Conservation (phyloP, 1,140 invertebrate species). For the Contarinia nasturtii region DNA sequence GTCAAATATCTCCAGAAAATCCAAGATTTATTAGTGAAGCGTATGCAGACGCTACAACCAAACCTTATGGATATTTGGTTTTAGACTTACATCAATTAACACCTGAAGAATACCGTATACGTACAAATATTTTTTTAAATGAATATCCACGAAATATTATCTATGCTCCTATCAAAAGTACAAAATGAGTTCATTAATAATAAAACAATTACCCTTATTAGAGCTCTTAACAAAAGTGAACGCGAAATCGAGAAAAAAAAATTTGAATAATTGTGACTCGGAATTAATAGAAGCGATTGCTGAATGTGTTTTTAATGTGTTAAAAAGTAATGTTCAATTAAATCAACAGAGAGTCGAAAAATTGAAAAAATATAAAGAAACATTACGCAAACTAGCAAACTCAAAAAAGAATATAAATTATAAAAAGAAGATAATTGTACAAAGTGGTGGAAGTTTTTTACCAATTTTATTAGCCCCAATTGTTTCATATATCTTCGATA, state of each 20-base stretch:
- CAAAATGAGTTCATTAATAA: no score
- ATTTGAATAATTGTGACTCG: not conserved
- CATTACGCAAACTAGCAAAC: not conserved
- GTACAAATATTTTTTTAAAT: not conserved
- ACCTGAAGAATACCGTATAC: not conserved
- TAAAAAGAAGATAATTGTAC: constrained; percentile 3
- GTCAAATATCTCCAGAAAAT: not conserved
- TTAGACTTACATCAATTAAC: not conserved
- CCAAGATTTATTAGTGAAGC: not conserved
- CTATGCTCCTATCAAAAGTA: not conserved
- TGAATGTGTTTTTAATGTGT: not conserved
- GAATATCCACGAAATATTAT: not conserved
- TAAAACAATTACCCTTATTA: not conserved
- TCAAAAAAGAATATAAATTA: not conserved
- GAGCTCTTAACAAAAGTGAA: not conserved
- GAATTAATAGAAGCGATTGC: not conserved
- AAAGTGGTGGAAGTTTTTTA: constrained; percentile 4
- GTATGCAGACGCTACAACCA: not conserved
- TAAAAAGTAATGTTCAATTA: constrained; percentile 1
- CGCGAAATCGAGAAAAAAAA: not conserved
- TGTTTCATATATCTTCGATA: no score
- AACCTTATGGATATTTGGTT: not conserved
- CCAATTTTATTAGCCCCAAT: constrained; percentile 2
- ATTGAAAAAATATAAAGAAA: not conserved
- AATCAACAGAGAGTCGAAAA: not conserved